A percentile compares a stretch with the other conserved stretches of the same genome.
phyloP scores from a whole-genome alignment of 2,797 vertebrate genomes.

The Sebastes flavidus region DNA sequence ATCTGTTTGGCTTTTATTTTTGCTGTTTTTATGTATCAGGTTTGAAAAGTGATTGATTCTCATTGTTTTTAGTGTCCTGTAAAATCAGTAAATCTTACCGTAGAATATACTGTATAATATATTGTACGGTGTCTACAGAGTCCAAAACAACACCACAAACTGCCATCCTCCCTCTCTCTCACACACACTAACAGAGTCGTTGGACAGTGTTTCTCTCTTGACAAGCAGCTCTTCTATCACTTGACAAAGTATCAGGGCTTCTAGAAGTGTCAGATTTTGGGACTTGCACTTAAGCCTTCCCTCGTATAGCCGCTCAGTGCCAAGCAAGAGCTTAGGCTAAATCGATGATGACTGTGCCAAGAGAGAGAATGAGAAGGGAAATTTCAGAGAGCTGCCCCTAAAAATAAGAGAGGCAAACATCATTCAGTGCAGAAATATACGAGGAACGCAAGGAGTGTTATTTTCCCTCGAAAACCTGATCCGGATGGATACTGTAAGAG shows the following conservation, averaged over 20 bases:
- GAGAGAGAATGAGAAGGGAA: slow-evolving; percentile 33
- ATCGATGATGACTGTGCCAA: slow-evolving; percentile 47
- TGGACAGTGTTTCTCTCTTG: slow-evolving; percentile 13
- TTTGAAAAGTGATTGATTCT: background rate
- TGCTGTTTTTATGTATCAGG: background rate
- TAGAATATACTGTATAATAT: background rate
- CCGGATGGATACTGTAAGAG: slow-evolving; percentile 22
- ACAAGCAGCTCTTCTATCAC: slow-evolving; percentile 45
- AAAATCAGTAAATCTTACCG: background rate
- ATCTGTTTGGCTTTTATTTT: background rate
- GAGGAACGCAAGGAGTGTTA: slow-evolving; percentile 5
- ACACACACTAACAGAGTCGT: background rate
- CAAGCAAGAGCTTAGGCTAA: slow-evolving; percentile 54
- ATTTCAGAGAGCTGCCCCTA: slow-evolving; percentile 56
- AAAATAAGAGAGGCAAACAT: slow-evolving; percentile 30
- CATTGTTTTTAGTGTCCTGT: background rate
- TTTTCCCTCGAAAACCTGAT: slow-evolving; percentile 21
- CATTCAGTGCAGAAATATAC: slow-evolving; percentile 8
- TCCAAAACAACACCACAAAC: background rate
- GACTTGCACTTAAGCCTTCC: slow-evolving; percentile 42
- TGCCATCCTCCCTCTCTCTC: background rate
- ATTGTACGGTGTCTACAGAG: no score
- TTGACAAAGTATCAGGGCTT: slow-evolving; percentile 43
- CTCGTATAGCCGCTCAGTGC: slow-evolving; percentile 27
- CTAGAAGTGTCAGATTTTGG: slow-evolving; percentile 62